These are phyloP conservation scores for Anguilla obscura DNA, from an alignment of 2,797 vertebrate genomes.

Conservation along the genomic window DNA sequence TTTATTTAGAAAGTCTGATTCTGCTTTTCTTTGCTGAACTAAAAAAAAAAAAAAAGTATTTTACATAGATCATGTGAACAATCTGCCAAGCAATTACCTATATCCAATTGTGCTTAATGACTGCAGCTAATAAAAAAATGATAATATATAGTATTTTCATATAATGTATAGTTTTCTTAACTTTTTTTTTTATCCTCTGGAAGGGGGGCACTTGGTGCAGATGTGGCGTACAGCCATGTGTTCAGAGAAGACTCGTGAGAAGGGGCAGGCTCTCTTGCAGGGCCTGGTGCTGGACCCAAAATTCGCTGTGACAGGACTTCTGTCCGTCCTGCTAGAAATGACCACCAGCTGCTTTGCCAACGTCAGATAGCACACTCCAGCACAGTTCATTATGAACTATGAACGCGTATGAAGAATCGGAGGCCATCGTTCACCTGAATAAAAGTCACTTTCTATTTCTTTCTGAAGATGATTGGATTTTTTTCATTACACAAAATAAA, in stretches of 20 bases:
- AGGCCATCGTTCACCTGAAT: not conserved
- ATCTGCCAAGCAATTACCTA: not conserved
- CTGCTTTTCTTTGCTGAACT: too few relatives aligned
- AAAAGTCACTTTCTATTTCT: not conserved
- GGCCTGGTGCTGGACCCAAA: constrained; percentile 58
- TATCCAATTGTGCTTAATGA: not conserved
- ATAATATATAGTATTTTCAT: not conserved
- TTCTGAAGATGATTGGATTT: not conserved
- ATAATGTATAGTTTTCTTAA: not conserved
- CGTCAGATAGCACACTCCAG: not conserved
- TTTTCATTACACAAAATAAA: too few relatives aligned
- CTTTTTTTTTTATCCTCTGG: not conserved
- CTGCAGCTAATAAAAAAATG: not conserved
- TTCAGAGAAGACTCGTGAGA: constrained; percentile 58
- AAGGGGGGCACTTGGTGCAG: constrained; percentile 53
- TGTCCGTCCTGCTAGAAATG: constrained; percentile 56
- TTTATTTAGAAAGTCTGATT: too few relatives aligned
- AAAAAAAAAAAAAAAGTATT: too few relatives aligned
- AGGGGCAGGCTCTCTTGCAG: constrained; percentile 58
- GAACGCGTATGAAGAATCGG: not conserved
- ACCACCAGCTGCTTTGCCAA: constrained; percentile 44
- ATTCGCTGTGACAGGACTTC: constrained; percentile 48
- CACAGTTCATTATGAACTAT: not conserved
- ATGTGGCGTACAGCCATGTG: constrained; percentile 67
- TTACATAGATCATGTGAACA: not conserved